Base-by-base conservation (phyloP, 1,140 invertebrate genomes). In the Periplaneta americana region DNA sequence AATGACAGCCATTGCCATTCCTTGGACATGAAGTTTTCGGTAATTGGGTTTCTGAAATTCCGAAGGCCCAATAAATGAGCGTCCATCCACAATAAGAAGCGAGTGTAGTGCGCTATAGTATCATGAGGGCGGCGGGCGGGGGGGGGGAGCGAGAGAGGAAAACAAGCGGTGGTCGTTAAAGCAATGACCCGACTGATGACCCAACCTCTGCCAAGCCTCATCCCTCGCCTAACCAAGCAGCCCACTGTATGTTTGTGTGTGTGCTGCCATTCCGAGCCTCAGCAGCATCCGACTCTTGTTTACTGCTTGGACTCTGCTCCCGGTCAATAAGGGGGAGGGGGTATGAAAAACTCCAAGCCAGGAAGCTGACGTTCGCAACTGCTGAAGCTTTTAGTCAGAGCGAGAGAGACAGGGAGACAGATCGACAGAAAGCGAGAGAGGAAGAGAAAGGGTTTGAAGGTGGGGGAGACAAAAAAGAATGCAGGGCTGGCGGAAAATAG, bases 11-110 rank as follows among this genome's bases (percentile, higher is more conserved):
- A 81, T 75, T 75, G 79, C 80, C 39, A 75, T 81, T 33, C 78
- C 32, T 57, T 81, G 66, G 74, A 81, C 34, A 39, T 75, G 80
- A 81, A 81, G 39, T 81, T 81, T 81, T 81, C 48, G 74, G 80
- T 81, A 81, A 81, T 81, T 81, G 80, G 57, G 39, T 81, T 81
- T 81, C 57, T 76, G 80, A 81, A 81, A 66, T 74, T 81, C 39
- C 80, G 74, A 81, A 81, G 80, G 57, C 80, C 39, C 80, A 81
- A 81, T 81, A 81, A 81, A 81, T 57, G 80, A 31, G 66, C 78
- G 78, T 33, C 15, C 34, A 39, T 79, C 78, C 22, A 28, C 35
- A 48, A 48, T 79, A 48, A 79, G 35, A 48, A 78, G 77, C 8
- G 34, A 78, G 32, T 28, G n/a, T 34, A 34, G 74, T 34, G 28